Conservation (phyloP, 2,888 invertebrate species). For the Campaea margaritaria region DNA sequence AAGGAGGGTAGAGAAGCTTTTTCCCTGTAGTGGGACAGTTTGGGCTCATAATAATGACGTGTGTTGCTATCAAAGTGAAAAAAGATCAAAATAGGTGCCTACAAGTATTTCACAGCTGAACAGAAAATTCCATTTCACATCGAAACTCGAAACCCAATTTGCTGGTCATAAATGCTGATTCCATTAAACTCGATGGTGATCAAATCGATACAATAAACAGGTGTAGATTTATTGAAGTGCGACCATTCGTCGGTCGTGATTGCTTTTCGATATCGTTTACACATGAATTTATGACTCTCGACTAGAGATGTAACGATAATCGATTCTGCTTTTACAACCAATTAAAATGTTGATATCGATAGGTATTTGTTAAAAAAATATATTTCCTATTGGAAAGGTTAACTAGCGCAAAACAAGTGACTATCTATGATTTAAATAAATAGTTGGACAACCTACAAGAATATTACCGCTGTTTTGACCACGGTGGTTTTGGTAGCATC, state of each 20-base stretch:
- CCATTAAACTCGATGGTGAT: slow-evolving; percentile 21
- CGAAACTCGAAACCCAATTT: slow-evolving; percentile 39
- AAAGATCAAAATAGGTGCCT: too few relatives aligned
- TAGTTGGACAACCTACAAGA: too few relatives aligned
- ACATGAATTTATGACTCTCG: slow-evolving; percentile 6
- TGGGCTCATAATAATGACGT: too few relatives aligned
- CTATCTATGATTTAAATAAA: too few relatives aligned
- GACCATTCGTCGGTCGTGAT: slow-evolving; percentile 17
- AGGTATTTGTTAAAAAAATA: too few relatives aligned
- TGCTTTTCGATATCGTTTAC: slow-evolving; percentile 17
- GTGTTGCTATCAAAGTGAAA: too few relatives aligned
- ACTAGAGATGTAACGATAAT: background rate
- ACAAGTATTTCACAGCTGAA: background rate
- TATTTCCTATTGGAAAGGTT: too few relatives aligned
- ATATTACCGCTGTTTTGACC: too few relatives aligned
- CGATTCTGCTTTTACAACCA: background rate
- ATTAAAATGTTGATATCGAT: background rate
- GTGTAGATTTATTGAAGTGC: slow-evolving; percentile 45
- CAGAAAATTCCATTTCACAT: slow-evolving; percentile 4
- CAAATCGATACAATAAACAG: slow-evolving; percentile 13
- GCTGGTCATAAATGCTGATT: slow-evolving; percentile 30
- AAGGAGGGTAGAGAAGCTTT: too few relatives aligned
- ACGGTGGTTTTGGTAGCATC: too few relatives aligned
- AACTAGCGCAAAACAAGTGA: too few relatives aligned
- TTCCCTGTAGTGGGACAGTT: too few relatives aligned